These are phyloP conservation scores for Oegoconia quadripuncta DNA, from an alignment of 2,888 invertebrate genomes.

Conservation along the genomic window DNA sequence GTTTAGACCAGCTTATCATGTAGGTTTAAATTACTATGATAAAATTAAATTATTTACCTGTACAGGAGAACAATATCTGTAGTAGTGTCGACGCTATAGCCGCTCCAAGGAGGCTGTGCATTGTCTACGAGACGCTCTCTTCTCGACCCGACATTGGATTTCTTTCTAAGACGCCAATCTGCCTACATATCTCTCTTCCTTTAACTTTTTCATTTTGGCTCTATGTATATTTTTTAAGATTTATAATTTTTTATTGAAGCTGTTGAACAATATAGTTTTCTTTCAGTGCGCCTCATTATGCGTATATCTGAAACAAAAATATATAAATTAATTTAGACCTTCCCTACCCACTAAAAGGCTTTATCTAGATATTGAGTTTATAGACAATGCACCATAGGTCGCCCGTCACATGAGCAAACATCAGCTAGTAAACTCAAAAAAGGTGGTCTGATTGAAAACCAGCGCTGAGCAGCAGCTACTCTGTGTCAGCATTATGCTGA, in stretches of 20 bases:
- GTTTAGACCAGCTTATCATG: no score
- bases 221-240: background rate
- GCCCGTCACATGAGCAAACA: no score
- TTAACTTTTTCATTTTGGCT: conserved; percentile 52
- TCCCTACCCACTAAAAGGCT: no score
- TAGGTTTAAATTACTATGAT: no score
- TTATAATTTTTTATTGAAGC: background rate
- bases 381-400: no score
- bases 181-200: conserved; percentile 32
- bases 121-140: conserved; percentile 64
- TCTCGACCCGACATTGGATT: conserved; percentile 58
- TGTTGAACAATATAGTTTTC: conserved; percentile 5
- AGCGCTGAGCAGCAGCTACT: no score
- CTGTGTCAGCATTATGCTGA: no score
- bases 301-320: conserved; percentile 43
- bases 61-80: conserved; percentile 60
- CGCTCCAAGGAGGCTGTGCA: conserved; percentile 65
- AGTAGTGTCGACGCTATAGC: conserved; percentile 64
- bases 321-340: no score
- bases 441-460: no score
- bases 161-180: conserved; percentile 38
- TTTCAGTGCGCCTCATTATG: conserved; percentile 36
- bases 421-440: no score
- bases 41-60: no score
- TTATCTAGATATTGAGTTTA: no score